These are phyloP conservation scores for Folsomia candida DNA, from an alignment of 2,888 invertebrate genomes.

Conservation along the genomic window DNA sequence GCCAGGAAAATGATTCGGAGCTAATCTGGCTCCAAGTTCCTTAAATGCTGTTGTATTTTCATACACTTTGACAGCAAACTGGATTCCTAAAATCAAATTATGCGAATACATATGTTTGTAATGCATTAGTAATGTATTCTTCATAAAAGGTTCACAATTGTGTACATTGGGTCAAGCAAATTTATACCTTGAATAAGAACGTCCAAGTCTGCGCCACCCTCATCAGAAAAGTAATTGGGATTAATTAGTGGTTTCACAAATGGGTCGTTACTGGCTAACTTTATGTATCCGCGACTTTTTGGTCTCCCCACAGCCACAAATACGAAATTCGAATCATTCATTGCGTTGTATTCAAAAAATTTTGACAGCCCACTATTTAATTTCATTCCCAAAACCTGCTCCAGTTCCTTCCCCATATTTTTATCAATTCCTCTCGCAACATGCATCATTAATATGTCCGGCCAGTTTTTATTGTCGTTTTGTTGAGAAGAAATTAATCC, in stretches of 20 bases:
- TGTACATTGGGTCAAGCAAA: no score
- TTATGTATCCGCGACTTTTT: slow-evolving; percentile 21
- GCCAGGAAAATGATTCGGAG: slow-evolving; percentile 10
- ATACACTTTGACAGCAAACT: slow-evolving; percentile 13
- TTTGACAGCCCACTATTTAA: neutral
- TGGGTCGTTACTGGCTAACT: slow-evolving; percentile 14
- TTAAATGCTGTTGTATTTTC: slow-evolving; percentile 23
- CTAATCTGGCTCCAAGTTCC: slow-evolving; percentile 15
- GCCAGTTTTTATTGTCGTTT: slow-evolving; percentile 17
- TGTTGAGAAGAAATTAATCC: slow-evolving; percentile 8
- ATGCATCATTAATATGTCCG: slow-evolving; percentile 14
- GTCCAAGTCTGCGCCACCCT: slow-evolving; percentile 17
- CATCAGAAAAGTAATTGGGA: slow-evolving; percentile 30
- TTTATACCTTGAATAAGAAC: slow-evolving; percentile 29
- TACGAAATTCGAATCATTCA: slow-evolving; percentile 21
- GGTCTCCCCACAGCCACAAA: slow-evolving; percentile 22
- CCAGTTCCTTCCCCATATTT: neutral
- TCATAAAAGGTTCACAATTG: no score
- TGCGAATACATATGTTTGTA: no score
- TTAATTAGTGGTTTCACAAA: slow-evolving; percentile 17
- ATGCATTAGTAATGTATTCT: no score
- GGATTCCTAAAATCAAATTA: slow-evolving; percentile 5
- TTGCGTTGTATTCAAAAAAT: slow-evolving; percentile 1
- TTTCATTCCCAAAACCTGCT: slow-evolving; percentile 9
- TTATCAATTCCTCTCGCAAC: slow-evolving; percentile 3